Conservation (phyloP, 2,113 vertebrate genomes). For the Phocoena phocoena region DNA sequence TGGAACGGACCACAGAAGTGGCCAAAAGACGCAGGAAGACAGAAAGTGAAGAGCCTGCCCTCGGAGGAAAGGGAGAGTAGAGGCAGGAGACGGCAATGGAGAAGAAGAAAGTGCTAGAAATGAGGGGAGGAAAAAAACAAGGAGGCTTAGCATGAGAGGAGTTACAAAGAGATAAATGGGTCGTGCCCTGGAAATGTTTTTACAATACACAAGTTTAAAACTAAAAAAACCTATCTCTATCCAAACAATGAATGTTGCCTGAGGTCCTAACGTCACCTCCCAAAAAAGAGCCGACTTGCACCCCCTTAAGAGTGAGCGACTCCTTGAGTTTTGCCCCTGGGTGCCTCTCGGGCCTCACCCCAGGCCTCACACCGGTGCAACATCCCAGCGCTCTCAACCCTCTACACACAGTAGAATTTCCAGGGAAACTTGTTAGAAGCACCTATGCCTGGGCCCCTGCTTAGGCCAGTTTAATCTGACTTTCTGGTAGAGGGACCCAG, state of each 20-base stretch:
- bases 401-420: neutral
- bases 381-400: neutral
- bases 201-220: neutral
- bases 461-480: neutral
- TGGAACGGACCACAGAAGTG: neutral
- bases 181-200: neutral
- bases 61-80: neutral
- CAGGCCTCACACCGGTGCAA: neutral
- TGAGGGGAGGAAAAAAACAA: neutral
- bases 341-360: neutral
- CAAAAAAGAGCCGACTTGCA: neutral
- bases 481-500: neutral
- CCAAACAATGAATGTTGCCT: neutral
- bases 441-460: neutral
- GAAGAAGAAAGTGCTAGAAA: neutral
- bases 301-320: neutral
- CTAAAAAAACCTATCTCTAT: neutral
- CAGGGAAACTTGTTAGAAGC: neutral
- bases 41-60: neutral
- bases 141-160: neutral
- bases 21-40: neutral
- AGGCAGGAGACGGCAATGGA: neutral
- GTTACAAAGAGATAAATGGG: neutral
- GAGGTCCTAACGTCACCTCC: neutral
- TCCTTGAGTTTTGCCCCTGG: neutral